These are phyloP conservation scores for Campoplex capitator DNA, from an alignment of 2,888 invertebrate genomes.

Conservation along the genomic window DNA sequence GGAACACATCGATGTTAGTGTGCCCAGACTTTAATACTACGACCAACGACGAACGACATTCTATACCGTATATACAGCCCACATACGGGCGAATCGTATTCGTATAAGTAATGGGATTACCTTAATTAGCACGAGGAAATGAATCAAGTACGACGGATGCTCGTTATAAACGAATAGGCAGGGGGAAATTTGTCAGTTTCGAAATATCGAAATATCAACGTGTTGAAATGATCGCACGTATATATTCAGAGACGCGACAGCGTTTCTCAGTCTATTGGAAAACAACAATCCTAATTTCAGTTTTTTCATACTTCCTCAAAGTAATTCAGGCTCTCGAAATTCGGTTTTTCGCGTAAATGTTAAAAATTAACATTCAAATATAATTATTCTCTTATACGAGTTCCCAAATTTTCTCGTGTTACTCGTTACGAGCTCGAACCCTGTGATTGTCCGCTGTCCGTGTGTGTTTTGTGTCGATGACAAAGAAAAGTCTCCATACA, in stretches of 20 bases:
- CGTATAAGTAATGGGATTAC: conserved; percentile 67
- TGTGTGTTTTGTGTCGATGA: background rate
- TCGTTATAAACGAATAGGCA: background rate
- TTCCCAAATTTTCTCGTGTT: too few species aligned
- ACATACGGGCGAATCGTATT: conserved; percentile 5
- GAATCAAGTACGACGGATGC: conserved; percentile 55
- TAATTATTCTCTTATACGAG: background rate
- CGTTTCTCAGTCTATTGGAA: background rate
- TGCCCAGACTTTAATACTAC: conserved; percentile 4
- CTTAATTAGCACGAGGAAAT: conserved; percentile 67
- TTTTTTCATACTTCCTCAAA: background rate
- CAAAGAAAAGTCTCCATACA: background rate
- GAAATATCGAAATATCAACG: conserved; percentile 21
- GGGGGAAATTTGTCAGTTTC: conserved; percentile 21
- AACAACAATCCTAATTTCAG: background rate
- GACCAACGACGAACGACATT: conserved; percentile 39
- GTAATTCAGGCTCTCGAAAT: too few species aligned
- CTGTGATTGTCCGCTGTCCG: too few species aligned
- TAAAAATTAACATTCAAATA: too few species aligned
- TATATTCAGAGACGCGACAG: background rate
- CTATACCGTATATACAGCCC: conserved; percentile 22
- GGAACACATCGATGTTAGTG: conserved; percentile 43
- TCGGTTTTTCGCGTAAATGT: too few species aligned
- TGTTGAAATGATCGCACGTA: background rate
- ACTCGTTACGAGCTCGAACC: too few species aligned